Percentiles rank a stretch among this genome's conserved stretches.
These are phyloP conservation scores for Halocynthia roretzi DNA, from an alignment of 23 tunicate species.

Conservation along the genomic window DNA sequence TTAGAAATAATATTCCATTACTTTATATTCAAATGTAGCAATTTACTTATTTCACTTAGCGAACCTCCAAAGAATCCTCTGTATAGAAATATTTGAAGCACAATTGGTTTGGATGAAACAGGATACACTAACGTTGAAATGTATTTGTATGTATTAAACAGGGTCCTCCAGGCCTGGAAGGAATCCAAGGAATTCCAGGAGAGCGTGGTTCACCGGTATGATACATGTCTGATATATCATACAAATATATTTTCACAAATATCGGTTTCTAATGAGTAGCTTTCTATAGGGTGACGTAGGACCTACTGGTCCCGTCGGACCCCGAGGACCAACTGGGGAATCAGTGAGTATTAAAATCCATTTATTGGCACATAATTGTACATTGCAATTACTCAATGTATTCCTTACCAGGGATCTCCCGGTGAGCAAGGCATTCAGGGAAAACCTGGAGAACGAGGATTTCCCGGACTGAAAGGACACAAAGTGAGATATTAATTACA, in stretches of 20 bases:
- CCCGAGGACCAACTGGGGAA: conserved; percentile 52
- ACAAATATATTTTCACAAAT: not conserved
- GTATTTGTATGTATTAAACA: not conserved
- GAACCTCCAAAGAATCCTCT: too few relatives aligned
- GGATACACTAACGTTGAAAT: too few relatives aligned
- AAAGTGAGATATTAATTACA: conserved; percentile 34
- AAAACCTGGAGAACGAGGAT: conserved; percentile 59
- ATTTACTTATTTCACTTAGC: too few relatives aligned
- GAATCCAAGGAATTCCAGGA: conserved; percentile 44
- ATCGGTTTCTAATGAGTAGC: too few relatives aligned
- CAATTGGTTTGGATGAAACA: too few relatives aligned
- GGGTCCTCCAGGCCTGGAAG: conserved; percentile 14
- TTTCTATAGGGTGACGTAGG: conserved; percentile 24
- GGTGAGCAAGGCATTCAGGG: conserved; percentile 74
- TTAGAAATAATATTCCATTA: too few relatives aligned
- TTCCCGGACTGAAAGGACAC: conserved; percentile 85
- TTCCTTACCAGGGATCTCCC: conserved; percentile 37
- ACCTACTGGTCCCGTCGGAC: conserved; percentile 39
- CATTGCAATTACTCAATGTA: not conserved
- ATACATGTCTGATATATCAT: not conserved
- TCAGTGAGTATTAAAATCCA: conserved; percentile 5
- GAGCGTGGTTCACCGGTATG: conserved; percentile 36
- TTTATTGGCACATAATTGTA: not conserved
- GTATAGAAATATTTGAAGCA: too few relatives aligned
- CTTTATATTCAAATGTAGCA: too few relatives aligned